A percentile compares a stretch with the other conserved stretches of the same genome.
Conservation (phyloP, 2,113 vertebrate species). For the Seriola aureovittata region DNA sequence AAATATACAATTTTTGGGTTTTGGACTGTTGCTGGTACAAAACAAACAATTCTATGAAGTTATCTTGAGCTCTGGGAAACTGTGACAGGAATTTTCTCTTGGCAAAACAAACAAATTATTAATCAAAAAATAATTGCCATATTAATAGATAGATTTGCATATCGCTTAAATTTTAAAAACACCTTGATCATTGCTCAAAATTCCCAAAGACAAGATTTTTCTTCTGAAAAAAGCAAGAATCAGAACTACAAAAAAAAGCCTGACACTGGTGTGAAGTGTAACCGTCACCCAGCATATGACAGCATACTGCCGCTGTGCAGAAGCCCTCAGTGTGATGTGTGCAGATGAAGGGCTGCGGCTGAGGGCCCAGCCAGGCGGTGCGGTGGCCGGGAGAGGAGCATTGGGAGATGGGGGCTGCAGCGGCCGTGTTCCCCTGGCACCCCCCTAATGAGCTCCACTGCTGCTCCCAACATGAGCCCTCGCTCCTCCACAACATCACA, state of each 20-base stretch:
- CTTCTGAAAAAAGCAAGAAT: background rate
- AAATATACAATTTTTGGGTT: background rate
- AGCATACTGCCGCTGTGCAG: conserved; percentile 47
- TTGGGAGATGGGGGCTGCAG: conserved; percentile 57
- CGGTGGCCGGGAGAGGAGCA: conserved; percentile 63
- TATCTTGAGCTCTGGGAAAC: background rate
- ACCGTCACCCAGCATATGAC: conserved; percentile 52
- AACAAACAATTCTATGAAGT: background rate
- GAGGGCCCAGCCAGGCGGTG: conserved; percentile 67
- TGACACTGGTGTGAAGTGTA: conserved; percentile 48
- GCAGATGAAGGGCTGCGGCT: conserved; percentile 71
- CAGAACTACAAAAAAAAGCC: conserved; percentile 22
- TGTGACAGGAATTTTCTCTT: background rate
- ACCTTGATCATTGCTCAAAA: background rate
- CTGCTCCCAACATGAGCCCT: conserved; percentile 68
- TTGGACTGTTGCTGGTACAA: background rate
- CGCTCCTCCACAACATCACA: conserved; percentile 72
- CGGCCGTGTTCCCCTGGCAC: conserved; percentile 68
- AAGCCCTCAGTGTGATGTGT: conserved; percentile 52
- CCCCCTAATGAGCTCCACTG: conserved; percentile 78
- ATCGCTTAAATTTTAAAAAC: background rate
- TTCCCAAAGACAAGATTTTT: background rate
- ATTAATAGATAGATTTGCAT: background rate
- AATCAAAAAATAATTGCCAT: background rate
- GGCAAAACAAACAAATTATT: background rate